These are phyloP conservation scores for Tigriopus californicus DNA, from an alignment of 2,888 invertebrate genomes.

Conservation along the genomic window DNA sequence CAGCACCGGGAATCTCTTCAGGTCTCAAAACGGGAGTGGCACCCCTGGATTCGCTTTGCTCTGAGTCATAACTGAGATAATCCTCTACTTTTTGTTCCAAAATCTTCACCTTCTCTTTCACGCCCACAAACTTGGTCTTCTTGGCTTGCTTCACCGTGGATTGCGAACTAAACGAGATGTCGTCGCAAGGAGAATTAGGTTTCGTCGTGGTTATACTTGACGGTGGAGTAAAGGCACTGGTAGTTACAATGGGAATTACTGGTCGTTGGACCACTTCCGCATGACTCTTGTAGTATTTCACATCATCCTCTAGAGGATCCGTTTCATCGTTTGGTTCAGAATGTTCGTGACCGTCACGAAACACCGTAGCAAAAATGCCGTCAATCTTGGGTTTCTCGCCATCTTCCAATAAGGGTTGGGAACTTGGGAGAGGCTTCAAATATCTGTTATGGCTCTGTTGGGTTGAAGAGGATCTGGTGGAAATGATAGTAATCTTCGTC, in stretches of 20 bases:
- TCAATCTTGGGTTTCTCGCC: too few relatives aligned
- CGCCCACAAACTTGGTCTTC: background rate
- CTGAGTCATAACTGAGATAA: background rate
- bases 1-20: conserved; percentile 4
- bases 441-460: too few relatives aligned
- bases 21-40: background rate
- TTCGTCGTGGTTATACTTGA: background rate
- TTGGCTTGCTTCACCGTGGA: background rate
- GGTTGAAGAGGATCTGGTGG: too few relatives aligned
- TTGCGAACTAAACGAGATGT: background rate
- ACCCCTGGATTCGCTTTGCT: background rate
- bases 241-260: background rate
- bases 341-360: too few relatives aligned
- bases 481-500: too few relatives aligned
- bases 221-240: background rate
- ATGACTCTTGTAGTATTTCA: too few relatives aligned
- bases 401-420: too few relatives aligned
- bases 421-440: too few relatives aligned
- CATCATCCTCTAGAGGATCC: too few relatives aligned
- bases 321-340: too few relatives aligned
- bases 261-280: too few relatives aligned
- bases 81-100: background rate
- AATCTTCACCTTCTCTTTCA: background rate
- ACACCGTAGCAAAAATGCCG: too few relatives aligned
- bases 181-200: background rate